Evolutionary conservation across 2,888 invertebrate species (phyloP), one percentile per base, ranked within the genome.

Genomic region (Venusia cambrica): DNA sequence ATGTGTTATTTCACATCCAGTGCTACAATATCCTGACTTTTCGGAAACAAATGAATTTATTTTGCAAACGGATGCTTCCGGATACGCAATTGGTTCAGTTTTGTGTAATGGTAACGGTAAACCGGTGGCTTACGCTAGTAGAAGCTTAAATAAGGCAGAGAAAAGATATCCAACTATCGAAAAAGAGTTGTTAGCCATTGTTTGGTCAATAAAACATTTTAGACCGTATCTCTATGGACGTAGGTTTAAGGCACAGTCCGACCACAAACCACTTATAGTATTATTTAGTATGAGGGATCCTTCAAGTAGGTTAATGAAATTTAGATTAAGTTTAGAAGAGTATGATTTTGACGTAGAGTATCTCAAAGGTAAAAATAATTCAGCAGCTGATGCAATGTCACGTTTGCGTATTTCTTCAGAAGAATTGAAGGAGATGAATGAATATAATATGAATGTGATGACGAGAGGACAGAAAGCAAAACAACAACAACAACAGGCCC

Each of bases 51-150:
- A n/a, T n/a, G n/a, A n/a, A n/a, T n/a, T n/a, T n/a, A n/a, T n/a
- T n/a, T n/a, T n/a, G n/a, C n/a, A n/a, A n/a, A n/a, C n/a, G n/a
- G n/a, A n/a, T n/a, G n/a, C n/a, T n/a, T n/a, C n/a, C n/a, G n/a
- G n/a, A n/a, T n/a, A n/a, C n/a, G n/a, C n/a, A n/a, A n/a, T 48
- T 8, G 47, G 51, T 17, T 11, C 30, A 3, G 17, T 34, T 8
- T 34, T 34, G 5, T 27, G n/a, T 5, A 36, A 36, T 8, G 10
- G 10, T 10, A 19, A 36, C 19, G 13, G 6, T 7, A 3, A 4
- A 15, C 42, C 42, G 2, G 25, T 46, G 2, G 46, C 46, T 18
- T 46, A 25, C 8, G 38, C 45, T 1, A 45, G 41, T 30, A 12
- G 45, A 4, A 5, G 12, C 1, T 28, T 42, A 8, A 37, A 37